Evolutionary conservation across 2,113 vertebrate species (phyloP), one percentile per base, ranked within the genome.

Genomic region (Tursiops truncatus): DNA sequence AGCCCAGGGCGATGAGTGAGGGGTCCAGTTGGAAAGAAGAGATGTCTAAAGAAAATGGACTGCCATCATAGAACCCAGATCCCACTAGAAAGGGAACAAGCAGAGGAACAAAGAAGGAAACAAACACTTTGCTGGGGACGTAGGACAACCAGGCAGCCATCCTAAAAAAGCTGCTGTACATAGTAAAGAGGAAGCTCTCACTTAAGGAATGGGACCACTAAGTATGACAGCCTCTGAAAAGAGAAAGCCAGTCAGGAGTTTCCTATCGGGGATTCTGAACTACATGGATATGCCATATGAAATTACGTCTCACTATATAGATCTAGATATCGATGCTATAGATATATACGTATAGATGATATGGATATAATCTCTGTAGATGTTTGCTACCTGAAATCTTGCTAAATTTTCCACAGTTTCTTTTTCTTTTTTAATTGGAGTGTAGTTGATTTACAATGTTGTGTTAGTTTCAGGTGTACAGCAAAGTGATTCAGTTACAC

Each of bases 341-440:
- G 47, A 36, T 31, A 33, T 63, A 28, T 8, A 31, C 5, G 7
- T 23, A 31, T 10, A 67, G 21, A 26, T 6, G 31, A 60, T 33
- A 10, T 4, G 60, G 17, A 50, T 47, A 25, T 28, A 53, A 41
- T 41, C 44, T 17, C 20, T 58, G 6, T 56, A 96, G 60, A 76
- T 95, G 28, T 83, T 89, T 83, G 41, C 50, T 88, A 95, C 95
- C 95, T 97, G 83, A 92, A 94, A 96, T 90, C 68, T 87, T 77
- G 26, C 53, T 71, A 80, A 82, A 17, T 81, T 96, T 70, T 71
- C 80, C 68, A 23, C 36, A 33, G 47, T 33, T 33, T 33, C 28
- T 77, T 77, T 77, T 76, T 77, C 33, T 50, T 6, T 21, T 53
- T 77, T 77, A 20, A 33, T 12, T 3, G 1, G 50, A 33, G 47